Evolutionary conservation across 2,797 vertebrate genomes (phyloP), one percentile per base, ranked within the genome.

Genomic region (Cyprinella venusta): DNA sequence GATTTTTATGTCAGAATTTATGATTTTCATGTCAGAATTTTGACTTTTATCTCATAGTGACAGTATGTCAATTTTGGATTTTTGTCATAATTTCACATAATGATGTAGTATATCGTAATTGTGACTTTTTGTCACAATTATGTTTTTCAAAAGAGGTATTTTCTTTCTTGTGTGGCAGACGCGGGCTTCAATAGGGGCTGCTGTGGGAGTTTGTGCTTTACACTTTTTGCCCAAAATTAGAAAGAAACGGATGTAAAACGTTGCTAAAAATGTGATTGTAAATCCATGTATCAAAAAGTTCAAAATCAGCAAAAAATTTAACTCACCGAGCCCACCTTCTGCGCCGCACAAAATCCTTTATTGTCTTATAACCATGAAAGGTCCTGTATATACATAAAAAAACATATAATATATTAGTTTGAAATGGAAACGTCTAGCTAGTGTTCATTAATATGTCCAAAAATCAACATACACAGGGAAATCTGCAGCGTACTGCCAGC

Each of bases 401-500:
- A 85, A 40, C 8, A 64, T 12, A 79, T 16, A 26, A 26, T 8
- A 61, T 38, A 24, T 85, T 54, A 84, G 30, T 36, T 50, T 56
- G 52, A 68, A 36, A 26, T 13, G 19, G 0, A n/a, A 30, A 42
- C n/a, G 4, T 30, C 8, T 68, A 74, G 8, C 24, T 21, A 5
- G 4, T 38, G 72, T 61, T 42, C 65, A 9, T 8, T 26, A 21
- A 6, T 65, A 38, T 3, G 16, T 13, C 52, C 6, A 15, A 40
- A 48, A 69, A 26, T 76, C 48, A 42, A 86, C 98, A 79, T 94
- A 99, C 98, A 95, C 94, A 0, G 96, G 96, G 88, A 99, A 99
- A 92, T 99, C 98, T 21, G 96, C 96, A 38, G 98, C 97, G 0
- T 98, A 99, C 93, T 99, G 98, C 98, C 98, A 99, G 74, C 98